Evolutionary conservation across 2,113 vertebrate genomes (phyloP), one percentile per base, ranked within the genome.

Genomic region (Callipepla squamata): DNA sequence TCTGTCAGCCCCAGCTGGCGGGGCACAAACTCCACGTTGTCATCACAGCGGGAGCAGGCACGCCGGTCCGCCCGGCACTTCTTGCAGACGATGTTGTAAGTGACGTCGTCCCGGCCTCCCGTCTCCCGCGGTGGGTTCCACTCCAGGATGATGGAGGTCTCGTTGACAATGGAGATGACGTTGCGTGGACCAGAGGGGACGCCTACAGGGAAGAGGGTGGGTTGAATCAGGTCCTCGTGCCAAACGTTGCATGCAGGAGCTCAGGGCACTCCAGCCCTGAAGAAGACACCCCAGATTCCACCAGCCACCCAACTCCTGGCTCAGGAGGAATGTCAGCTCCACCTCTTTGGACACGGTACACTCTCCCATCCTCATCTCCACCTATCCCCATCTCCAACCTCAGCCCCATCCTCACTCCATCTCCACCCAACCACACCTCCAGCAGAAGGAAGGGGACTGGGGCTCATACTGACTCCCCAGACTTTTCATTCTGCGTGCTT

Each of bases 11-110:
- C 99, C 96, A 99, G 97, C 97, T 99, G 99, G 44, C 98, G 97
- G 4, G 99, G 99, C 13, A 99, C 98, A 4, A 99, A 99, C 88
- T 99, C 99, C 92, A 99, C 99, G 0, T 99, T 99, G 98, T 99
- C 99, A 0, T 99, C 99, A 1, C 99, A 99, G 96, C 99, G 99
- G 34, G 99, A 99, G 95, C 99, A 99, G 88, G 98, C 95, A 32
- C 98, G 98, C 3, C 98, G 98, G 97, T 99, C 99, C 0, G 99
- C 97, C 3, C 98, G 97, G 96, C 99, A 99, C 97, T 99, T 99
- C 96, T 98, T 99, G 96, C 99, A 99, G 87, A 99, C 98, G 11
- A 99, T 99, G 97, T 99, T 99, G 97, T 99, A 99, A 78, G 98
- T 98, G 55, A 99, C 99, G 0, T 99, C 99, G 0, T 98, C 98